phyloP scores from a whole-genome alignment of 1,140 invertebrate species.

The Ceratina japonica region DNA sequence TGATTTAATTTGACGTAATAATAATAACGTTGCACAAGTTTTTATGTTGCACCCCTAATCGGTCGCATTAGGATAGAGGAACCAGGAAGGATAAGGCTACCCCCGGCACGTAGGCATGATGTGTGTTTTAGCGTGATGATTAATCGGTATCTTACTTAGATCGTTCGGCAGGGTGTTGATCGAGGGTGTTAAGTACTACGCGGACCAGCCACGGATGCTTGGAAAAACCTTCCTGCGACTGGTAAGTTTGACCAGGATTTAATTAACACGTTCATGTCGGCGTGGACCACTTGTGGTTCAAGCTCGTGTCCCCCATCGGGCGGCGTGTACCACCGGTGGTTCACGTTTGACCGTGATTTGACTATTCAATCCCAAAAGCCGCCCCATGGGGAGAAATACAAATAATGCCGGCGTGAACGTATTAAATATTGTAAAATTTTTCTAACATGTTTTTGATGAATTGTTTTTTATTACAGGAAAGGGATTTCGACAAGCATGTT shows the following conservation, averaged over 20 bases:
- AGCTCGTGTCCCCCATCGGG: too few species aligned
- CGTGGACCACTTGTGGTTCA: too few species aligned
- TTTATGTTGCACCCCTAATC: background rate
- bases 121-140: conserved; percentile 75
- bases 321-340: too few species aligned
- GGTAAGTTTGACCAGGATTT: conserved; percentile 80
- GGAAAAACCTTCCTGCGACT: conserved; percentile 92
- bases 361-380: too few species aligned
- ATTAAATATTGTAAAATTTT: too few species aligned
- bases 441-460: too few species aligned
- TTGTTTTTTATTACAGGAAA: conserved; percentile 82
- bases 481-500: conserved; percentile 96
- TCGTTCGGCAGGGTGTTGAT: conserved; percentile 89
- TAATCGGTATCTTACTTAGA: conserved; percentile 80
- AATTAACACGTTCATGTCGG: too few species aligned
- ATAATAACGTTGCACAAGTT: background rate
- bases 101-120: conserved; percentile 66
- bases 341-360: too few species aligned
- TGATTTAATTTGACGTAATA: conserved; percentile 15
- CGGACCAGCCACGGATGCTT: conserved; percentile 91
- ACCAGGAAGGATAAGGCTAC: conserved; percentile 14
- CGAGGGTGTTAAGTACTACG: conserved; percentile 96
- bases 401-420: too few species aligned
- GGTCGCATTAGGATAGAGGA: conserved; percentile 28
- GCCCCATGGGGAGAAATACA: too few species aligned